Conservation (phyloP, 2,888 invertebrate species). For the Acanthococcus lagerstroemiae region DNA sequence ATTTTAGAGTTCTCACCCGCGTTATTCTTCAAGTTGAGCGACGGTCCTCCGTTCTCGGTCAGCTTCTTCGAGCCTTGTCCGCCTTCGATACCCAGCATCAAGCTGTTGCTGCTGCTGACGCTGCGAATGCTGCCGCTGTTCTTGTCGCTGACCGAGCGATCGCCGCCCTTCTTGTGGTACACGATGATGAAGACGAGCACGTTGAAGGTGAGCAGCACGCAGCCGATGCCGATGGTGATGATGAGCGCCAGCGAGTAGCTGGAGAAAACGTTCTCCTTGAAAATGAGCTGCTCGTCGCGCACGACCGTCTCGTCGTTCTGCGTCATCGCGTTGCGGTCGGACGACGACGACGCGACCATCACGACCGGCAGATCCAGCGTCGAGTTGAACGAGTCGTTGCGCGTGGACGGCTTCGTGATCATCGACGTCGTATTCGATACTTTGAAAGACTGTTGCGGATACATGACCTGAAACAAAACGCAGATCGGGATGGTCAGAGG, state of each 20-base stretch:
- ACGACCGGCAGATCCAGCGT: slow-evolving; percentile 35
- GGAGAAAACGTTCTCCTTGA: slow-evolving; percentile 48
- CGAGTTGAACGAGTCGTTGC: slow-evolving; percentile 23
- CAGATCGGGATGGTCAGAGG: too few species aligned
- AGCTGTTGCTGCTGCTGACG: slow-evolving; percentile 19
- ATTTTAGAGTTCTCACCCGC: not conserved
- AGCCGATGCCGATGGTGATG: slow-evolving; percentile 89
- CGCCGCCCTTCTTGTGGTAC: slow-evolving; percentile 58
- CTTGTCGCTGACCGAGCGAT: slow-evolving; percentile 16
- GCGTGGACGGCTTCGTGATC: not conserved
- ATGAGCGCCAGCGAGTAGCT: slow-evolving; percentile 87
- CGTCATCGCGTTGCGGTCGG: slow-evolving; percentile 32
- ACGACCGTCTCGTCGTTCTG: slow-evolving; percentile 35
- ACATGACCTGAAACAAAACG: slow-evolving; percentile 17
- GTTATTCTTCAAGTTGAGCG: slow-evolving; percentile 13
- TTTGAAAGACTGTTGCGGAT: slow-evolving; percentile 23
- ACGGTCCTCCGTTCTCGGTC: slow-evolving; percentile 21
- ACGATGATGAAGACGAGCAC: slow-evolving; percentile 75
- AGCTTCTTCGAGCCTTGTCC: slow-evolving; percentile 3
- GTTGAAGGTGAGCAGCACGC: slow-evolving; percentile 65
- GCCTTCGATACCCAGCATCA: slow-evolving; percentile 9
- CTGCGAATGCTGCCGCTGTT: slow-evolving; percentile 17
- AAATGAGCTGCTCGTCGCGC: slow-evolving; percentile 35
- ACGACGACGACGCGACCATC: slow-evolving; percentile 38
- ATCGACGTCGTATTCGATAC: slow-evolving; percentile 20